Evolutionary conservation across 2,113 vertebrate species (phyloP).

Genomic region (Natator depressus): DNA sequence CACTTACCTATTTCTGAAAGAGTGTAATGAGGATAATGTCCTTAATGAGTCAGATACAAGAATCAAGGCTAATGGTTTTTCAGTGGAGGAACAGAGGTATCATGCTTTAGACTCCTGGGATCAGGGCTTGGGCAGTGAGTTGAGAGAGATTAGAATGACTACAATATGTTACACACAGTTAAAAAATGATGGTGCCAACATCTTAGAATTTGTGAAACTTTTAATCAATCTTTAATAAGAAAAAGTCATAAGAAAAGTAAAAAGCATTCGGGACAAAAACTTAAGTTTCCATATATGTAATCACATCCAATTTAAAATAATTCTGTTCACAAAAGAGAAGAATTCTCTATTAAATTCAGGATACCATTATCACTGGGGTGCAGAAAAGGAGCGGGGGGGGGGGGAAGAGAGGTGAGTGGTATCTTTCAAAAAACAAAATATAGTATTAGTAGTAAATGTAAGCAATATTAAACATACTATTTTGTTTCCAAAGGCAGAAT

Average conservation of each 20-base stretch:
- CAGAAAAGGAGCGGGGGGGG: neutral
- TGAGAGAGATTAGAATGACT: neutral
- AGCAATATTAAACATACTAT: neutral
- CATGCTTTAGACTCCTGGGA: neutral
- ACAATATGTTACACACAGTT: neutral
- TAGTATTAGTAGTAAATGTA: neutral
- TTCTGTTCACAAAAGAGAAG: neutral
- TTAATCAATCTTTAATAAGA: neutral
- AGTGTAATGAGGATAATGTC: constrained; percentile 12
- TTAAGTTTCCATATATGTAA: neutral
- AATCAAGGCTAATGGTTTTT: constrained; percentile 17
- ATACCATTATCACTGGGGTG: neutral
- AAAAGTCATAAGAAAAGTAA: too few species aligned
- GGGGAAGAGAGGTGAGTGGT: neutral
- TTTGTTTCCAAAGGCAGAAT: neutral
- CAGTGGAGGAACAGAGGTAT: neutral
- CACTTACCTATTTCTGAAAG: constrained; percentile 21
- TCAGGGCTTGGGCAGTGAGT: neutral
- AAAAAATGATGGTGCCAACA: neutral
- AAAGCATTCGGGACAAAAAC: neutral
- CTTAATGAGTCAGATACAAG: constrained; percentile 2
- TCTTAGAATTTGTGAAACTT: neutral
- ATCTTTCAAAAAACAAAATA: neutral
- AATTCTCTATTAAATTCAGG: neutral
- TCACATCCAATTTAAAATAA: neutral